phyloP scores from a whole-genome alignment of 2,113 vertebrate species.

The Tauraco erythrolophus region DNA sequence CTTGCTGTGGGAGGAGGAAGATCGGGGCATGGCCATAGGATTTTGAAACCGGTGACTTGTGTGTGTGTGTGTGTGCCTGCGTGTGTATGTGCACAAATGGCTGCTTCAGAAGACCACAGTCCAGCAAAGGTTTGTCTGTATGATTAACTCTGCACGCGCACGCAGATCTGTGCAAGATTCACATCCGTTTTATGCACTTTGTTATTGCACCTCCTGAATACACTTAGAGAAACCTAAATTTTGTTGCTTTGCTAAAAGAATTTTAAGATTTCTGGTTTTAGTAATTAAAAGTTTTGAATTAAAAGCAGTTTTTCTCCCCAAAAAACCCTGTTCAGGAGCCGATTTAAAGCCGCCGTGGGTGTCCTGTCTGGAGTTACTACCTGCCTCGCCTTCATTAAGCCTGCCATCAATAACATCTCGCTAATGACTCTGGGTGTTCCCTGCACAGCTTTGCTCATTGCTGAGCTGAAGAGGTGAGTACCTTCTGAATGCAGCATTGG shows the following conservation, averaged over 20 bases:
- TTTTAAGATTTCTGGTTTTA: background rate
- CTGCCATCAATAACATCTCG: constrained; percentile 93
- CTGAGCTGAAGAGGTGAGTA: constrained; percentile 91
- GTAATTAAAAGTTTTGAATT: background rate
- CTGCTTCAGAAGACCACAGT: background rate
- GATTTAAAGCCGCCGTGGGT: constrained; percentile 93
- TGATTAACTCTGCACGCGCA: background rate
- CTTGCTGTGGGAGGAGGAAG: background rate
- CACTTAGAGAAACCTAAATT: background rate
- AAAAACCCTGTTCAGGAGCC: constrained; percentile 75
- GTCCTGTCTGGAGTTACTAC: constrained; percentile 93
- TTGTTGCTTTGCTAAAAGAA: background rate
- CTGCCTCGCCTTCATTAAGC: constrained; percentile 93
- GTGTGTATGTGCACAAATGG: background rate
- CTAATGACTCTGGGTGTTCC: constrained; percentile 95
- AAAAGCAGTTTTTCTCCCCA: background rate
- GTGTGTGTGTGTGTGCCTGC: fast-evolving
- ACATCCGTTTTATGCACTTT: background rate
- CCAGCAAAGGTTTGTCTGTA: background rate
- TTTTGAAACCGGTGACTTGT: background rate
- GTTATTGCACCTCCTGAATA: background rate
- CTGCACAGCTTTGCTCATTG: constrained; percentile 89
- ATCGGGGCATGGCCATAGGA: background rate
- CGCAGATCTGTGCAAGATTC: background rate
- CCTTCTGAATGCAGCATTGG: background rate